A percentile compares a stretch with the other conserved stretches of the same genome.
Evolutionary conservation across 1,140 invertebrate genomes (phyloP).

Genomic region (Maconellicoccus hirsutus): DNA sequence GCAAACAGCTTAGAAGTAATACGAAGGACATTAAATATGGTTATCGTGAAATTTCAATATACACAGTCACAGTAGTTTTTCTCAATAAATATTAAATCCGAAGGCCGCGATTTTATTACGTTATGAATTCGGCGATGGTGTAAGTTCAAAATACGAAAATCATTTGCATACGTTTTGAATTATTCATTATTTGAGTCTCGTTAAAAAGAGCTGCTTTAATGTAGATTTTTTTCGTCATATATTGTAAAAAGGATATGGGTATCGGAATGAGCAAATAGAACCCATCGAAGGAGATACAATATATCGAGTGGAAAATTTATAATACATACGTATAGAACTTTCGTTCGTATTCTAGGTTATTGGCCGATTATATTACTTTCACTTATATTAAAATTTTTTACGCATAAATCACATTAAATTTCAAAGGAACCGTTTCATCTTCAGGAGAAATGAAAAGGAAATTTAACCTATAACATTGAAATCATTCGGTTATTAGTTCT

Average conservation of each 20-base stretch:
- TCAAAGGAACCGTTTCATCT: too few species aligned
- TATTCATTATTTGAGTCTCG: neutral
- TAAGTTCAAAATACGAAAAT: neutral
- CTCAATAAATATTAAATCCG: neutral
- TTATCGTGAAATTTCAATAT: neutral
- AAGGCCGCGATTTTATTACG: neutral
- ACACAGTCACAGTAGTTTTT: neutral
- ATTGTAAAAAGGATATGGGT: neutral
- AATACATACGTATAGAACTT: too few species aligned
- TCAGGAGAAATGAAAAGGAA: too few species aligned
- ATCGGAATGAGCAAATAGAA: too few species aligned
- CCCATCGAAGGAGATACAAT: too few species aligned
- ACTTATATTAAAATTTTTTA: too few species aligned
- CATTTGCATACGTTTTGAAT: slow-evolving; percentile 4
- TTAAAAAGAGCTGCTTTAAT: neutral
- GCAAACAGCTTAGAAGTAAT: neutral
- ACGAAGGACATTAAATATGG: neutral
- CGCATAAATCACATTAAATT: too few species aligned
- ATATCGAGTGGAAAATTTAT: too few species aligned
- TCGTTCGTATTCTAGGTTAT: too few species aligned
- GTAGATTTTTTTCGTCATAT: neutral
- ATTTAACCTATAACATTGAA: too few species aligned
- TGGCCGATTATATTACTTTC: too few species aligned
- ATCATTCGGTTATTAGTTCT: too few species aligned
- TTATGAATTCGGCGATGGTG: neutral